Base-by-base conservation (phyloP, 2,888 invertebrate species). In the Onchidella celtica region DNA sequence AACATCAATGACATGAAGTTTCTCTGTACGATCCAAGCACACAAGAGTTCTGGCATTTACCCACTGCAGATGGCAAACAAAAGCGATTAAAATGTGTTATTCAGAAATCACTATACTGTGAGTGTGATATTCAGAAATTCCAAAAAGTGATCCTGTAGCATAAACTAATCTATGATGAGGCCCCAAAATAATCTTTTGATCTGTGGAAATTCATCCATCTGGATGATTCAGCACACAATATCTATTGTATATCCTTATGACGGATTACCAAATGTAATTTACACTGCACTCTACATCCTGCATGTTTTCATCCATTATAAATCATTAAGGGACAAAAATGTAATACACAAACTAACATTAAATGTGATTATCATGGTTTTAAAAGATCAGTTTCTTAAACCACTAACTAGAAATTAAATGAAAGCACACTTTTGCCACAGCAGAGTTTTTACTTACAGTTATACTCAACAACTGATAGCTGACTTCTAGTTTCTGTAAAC, bases 1-100 rank as follows among this genome's bases (percentile, higher is more conserved):
- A 1, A 98, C 98, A 91, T 99, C 99, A 90, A 98, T 95, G 69
- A 99, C 94, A 92, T 97, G 96, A 81, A 98, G 94, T 87, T 96
- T 96, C 93, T 99, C 99, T 83, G 95, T 95, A 0, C 96, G 95
- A 93, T 99, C 98, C 85, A 99, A 94, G 80, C 97, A 95, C 0
- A 97, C 97, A 57, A 99, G 94, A 77, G 97, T 97, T 87, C 96
- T 94, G 0, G 96, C 95, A 86, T 97, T 97, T 85, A 97, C 93
- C 97, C 97, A 96, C 94, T 97, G 47, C 47, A 47, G 17, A 47
- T 17, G 17, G 47, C 6, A 47, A 11, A 17, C 9, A 6, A 47
- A 17, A 17, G 17, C 47, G 47, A 6, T 11, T 47, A 17, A 47
- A 17, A 47, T n/a, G n/a, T n/a, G n/a, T n/a, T n/a, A n/a, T n/a